Evolutionary conservation across 1,140 invertebrate species (phyloP).

Genomic region (Musca domestica): DNA sequence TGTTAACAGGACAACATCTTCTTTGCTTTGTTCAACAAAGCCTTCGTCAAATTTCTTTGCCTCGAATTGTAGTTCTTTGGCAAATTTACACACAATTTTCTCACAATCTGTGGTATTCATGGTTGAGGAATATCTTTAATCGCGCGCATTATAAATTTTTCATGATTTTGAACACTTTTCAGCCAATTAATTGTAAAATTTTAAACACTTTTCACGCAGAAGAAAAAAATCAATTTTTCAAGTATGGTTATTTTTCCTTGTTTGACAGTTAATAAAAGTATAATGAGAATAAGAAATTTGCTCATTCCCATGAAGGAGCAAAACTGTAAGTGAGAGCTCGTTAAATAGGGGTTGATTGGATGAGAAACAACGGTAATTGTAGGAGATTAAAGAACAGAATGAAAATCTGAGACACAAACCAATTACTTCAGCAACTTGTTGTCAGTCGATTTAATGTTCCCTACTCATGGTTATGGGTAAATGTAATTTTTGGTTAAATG

Average conservation of each 20-base stretch:
- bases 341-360: not conserved
- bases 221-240: slow-evolving; percentile 27
- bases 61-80: slow-evolving; percentile 9
- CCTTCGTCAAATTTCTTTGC: slow-evolving; percentile 13
- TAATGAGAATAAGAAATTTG: too few relatives aligned
- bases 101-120: slow-evolving; percentile 26
- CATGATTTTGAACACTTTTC: not conserved
- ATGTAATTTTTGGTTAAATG: too few relatives aligned
- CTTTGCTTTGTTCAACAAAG: slow-evolving; percentile 8
- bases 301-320: too few relatives aligned
- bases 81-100: slow-evolving; percentile 24
- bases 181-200: not conserved
- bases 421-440: not conserved
- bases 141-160: not conserved
- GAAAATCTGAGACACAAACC: not conserved
- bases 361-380: slow-evolving; percentile 6
- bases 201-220: not conserved
- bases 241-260: slow-evolving; percentile 1
- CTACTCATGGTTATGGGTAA: too few relatives aligned
- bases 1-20: slow-evolving; percentile 20
- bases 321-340: not conserved
- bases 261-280: not conserved
- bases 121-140: not conserved
- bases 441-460: too few relatives aligned
- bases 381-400: not conserved